phyloP scores from a whole-genome alignment of 64 coral and sea anemone genomes.

The Catalaphyllia jardinei region DNA sequence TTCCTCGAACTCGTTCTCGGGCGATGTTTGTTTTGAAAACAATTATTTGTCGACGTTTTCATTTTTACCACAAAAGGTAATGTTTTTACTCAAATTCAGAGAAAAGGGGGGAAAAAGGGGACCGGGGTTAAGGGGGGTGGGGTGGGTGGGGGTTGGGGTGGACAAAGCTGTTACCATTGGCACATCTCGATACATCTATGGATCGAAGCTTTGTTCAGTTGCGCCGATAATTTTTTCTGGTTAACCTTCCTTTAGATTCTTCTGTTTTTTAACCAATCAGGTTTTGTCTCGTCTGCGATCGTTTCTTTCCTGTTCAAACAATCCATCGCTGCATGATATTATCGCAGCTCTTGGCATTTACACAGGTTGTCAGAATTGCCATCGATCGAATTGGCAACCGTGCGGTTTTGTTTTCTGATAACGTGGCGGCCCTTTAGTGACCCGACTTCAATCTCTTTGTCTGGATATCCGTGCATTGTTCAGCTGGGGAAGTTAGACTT shows the following conservation, averaged over 20 bases:
- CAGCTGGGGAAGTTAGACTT: no score
- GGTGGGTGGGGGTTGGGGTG: no score
- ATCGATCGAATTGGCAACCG: neutral
- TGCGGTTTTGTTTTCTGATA: neutral
- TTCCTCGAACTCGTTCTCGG: neutral
- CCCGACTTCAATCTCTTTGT: no score
- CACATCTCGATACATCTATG: neutral
- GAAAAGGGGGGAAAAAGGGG: neutral
- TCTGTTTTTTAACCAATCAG: conserved; percentile 19
- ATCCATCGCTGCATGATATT: neutral
- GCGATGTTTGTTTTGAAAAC: neutral
- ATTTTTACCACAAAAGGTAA: conserved; percentile 15
- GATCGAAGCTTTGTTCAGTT: neutral
- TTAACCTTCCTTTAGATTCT: neutral
- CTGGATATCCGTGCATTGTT: no score
- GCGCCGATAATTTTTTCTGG: neutral
- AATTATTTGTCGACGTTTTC: neutral
- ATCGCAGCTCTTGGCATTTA: neutral
- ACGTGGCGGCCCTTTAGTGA: neutral
- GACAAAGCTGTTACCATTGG: no score
- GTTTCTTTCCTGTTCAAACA: neutral
- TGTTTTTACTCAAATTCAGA: neutral
- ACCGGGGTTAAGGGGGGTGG: no score
- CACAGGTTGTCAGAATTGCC: neutral
- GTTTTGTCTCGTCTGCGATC: neutral